Evolutionary conservation across 2,888 invertebrate species (phyloP).

Genomic region (Serrognathus titanus): DNA sequence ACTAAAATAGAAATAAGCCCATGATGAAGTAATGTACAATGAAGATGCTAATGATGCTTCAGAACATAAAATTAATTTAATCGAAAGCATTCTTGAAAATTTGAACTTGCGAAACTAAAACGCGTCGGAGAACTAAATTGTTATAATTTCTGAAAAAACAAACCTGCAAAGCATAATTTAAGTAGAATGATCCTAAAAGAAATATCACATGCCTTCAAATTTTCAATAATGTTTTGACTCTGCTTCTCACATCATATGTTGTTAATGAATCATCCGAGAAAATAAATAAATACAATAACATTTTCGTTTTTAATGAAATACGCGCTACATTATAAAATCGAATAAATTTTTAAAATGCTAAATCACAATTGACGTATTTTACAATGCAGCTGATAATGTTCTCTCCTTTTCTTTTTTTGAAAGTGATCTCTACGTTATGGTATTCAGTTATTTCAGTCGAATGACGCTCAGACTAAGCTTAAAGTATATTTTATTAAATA

Average conservation of each 20-base stretch:
- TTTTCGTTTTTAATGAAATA: slow-evolving; percentile 24
- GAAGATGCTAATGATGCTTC: no score
- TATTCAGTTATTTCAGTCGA: slow-evolving; percentile 25
- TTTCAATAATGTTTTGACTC: background rate
- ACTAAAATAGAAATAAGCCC: no score
- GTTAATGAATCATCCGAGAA: background rate
- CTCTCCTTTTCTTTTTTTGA: background rate
- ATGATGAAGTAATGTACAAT: no score
- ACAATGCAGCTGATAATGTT: background rate
- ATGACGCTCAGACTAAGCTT: slow-evolving; percentile 31
- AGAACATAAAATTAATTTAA: no score
- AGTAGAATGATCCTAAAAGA: no score
- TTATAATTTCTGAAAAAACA: no score
- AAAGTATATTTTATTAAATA: slow-evolving; percentile 38
- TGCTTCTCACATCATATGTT: background rate
- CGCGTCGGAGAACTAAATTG: no score
- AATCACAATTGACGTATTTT: background rate
- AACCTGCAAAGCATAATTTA: no score
- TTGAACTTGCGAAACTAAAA: no score
- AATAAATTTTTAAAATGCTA: background rate
- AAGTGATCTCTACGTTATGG: background rate
- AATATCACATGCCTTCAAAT: background rate
- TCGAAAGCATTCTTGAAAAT: no score
- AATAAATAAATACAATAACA: slow-evolving; percentile 38
- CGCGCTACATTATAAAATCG: slow-evolving; percentile 33